Evolutionary conservation across 2,113 vertebrate genomes (phyloP).

Genomic region (Ochotona curzoniae): DNA sequence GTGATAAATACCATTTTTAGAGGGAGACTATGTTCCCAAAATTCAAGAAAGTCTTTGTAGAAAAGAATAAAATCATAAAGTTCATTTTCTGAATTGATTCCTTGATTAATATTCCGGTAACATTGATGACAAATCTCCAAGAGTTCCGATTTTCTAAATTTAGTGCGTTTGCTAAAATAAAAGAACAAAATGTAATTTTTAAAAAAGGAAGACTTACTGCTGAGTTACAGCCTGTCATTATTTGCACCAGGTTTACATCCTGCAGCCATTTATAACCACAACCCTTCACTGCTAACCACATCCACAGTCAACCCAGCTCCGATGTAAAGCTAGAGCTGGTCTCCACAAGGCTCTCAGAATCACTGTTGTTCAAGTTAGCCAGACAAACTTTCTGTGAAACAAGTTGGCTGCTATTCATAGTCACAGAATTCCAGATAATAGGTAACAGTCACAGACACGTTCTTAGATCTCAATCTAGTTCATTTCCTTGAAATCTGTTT

Average conservation of each 20-base stretch:
- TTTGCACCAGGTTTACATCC: slow-evolving; percentile 48
- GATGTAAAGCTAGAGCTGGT: not conserved
- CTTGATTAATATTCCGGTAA: slow-evolving; percentile 67
- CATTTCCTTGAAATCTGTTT: not conserved
- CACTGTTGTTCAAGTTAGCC: not conserved
- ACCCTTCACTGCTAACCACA: slow-evolving; percentile 7
- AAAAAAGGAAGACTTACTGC: slow-evolving; percentile 26
- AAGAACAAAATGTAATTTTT: slow-evolving; percentile 12
- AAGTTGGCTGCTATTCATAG: not conserved
- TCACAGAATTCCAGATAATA: slow-evolving; percentile 10
- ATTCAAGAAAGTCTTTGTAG: not conserved
- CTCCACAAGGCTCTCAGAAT: not conserved
- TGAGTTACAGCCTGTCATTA: slow-evolving; percentile 46
- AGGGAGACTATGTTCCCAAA: slow-evolving; percentile 4
- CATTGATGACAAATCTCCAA: slow-evolving; percentile 67
- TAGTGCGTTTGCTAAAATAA: slow-evolving; percentile 48
- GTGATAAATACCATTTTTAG: not conserved
- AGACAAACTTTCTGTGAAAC: not conserved
- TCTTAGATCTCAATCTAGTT: slow-evolving; percentile 4
- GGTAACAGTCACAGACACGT: not conserved
- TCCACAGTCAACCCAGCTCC: slow-evolving; percentile 36
- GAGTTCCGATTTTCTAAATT: slow-evolving; percentile 68
- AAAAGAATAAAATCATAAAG: slow-evolving; percentile 17
- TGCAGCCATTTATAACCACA: slow-evolving; percentile 32
- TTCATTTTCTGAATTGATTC: not conserved